Evolutionary conservation across 2,888 invertebrate species (phyloP), one percentile per base, ranked within the genome.

Genomic region (Agonopterix subpropinquella): DNA sequence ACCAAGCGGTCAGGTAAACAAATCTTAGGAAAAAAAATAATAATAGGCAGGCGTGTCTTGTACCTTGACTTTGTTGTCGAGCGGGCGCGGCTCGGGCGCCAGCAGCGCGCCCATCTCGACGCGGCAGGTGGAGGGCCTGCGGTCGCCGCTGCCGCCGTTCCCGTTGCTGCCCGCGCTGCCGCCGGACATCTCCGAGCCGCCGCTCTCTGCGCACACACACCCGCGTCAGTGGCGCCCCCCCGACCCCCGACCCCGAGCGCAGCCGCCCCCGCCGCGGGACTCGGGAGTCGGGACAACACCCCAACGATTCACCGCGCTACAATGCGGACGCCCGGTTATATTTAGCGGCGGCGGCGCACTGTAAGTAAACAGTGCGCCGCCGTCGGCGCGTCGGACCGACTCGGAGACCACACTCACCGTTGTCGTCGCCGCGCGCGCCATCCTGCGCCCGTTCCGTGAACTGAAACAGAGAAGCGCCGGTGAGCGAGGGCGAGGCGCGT

Each of bases 61-160:
- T 84, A 93, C 94, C 91, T 94, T 94, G 70, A 94, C 93, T 87
- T 93, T 94, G 77, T 92, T 93, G 85, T 93, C 92, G 66, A 89
- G 89, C 60, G 89, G 89, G 61, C 92, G 92, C 77, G 92, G 92
- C 77, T 92, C 92, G 62, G 92, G 84, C 71, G 90, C 91, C 73
- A 90, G 89, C 67, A 90, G 89, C 72, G 89, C 83, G 62, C 92
- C 92, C 77, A 92, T 90, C 78, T 93, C 92, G 62, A 88, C 85
- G 77, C 87, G 80, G 73, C 89, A 83, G 64, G 87, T 85, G 80
- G 86, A 80, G 67, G 83, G 75, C 64, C 84, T 83, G 53, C 81
- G 76, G 60, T 48, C 45, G 63, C 56, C 67, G 63, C 61, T 59
- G 58, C 53, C 54, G 28, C 41, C 44, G 56, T 62, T 51, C 11